phyloP scores from a whole-genome alignment of 2,797 vertebrate species.

The Fistularia commersonii region DNA sequence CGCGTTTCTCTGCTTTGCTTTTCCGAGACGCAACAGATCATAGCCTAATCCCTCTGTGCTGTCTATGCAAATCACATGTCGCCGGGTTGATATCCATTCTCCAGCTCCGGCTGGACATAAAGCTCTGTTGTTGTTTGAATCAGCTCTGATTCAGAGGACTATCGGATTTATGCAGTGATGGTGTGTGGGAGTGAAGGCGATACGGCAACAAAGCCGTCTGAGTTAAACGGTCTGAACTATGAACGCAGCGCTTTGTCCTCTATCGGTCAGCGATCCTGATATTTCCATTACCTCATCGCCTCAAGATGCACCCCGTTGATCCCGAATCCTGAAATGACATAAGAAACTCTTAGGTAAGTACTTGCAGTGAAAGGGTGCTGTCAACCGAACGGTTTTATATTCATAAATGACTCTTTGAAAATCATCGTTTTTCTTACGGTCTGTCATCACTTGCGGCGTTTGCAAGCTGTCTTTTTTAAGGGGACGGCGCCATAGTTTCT shows the following conservation, averaged over 20 bases:
- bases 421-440: too few species aligned
- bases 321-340: constrained; percentile 1
- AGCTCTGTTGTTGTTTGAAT: constrained; percentile 58
- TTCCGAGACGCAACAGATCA: constrained; percentile 53
- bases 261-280: constrained; percentile 15
- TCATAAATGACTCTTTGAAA: too few species aligned
- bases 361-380: too few species aligned
- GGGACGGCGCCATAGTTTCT: too few species aligned
- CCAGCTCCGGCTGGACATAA: constrained; percentile 62
- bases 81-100: constrained; percentile 59
- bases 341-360: too few species aligned
- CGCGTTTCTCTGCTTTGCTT: constrained; percentile 21
- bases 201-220: constrained; percentile 49
- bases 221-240: constrained; percentile 42
- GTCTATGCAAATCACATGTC: constrained; percentile 69
- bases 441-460: too few species aligned
- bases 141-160: constrained; percentile 59
- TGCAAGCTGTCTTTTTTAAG: too few species aligned
- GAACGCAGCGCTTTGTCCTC: constrained; percentile 26
- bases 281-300: constrained; percentile 13
- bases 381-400: too few species aligned
- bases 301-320: constrained; percentile 7
- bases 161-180: constrained; percentile 52
- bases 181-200: constrained; percentile 58
- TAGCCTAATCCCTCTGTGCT: constrained; percentile 65